Evolutionary conservation across 2,797 vertebrate genomes (phyloP).

Genomic region (Lepidocolaptes lacrymiger): DNA sequence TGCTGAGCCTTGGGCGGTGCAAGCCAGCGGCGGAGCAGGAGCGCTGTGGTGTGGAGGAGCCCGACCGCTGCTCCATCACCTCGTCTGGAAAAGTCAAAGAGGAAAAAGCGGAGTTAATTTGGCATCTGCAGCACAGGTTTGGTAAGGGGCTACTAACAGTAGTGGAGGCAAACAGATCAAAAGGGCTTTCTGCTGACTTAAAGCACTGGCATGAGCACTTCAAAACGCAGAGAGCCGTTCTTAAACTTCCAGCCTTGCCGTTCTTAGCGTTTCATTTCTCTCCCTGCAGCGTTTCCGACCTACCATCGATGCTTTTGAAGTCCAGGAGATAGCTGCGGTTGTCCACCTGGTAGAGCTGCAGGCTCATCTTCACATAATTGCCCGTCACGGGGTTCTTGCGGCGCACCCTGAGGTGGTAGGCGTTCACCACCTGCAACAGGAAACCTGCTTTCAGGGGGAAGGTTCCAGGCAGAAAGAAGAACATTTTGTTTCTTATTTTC

Average conservation of each 20-base stretch:
- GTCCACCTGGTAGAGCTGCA: constrained; percentile 98
- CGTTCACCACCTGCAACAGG: constrained; percentile 89
- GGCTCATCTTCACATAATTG: constrained; percentile 97
- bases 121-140: not conserved
- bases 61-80: constrained; percentile 89
- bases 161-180: not conserved
- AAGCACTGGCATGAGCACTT: not conserved
- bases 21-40: constrained; percentile 90
- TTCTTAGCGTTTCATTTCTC: not conserved
- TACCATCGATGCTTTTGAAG: constrained; percentile 98
- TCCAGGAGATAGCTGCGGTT: constrained; percentile 96
- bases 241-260: not conserved
- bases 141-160: not conserved
- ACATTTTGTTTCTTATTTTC: not conserved
- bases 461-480: not conserved
- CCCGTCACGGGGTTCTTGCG: constrained; percentile 95
- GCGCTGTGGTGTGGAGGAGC: constrained; percentile 93
- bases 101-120: not conserved
- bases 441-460: constrained; percentile 33
- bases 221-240: not conserved
- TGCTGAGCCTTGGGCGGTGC: constrained; percentile 89
- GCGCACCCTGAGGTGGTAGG: constrained; percentile 93
- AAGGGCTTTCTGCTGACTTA: fast-evolving
- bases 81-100: constrained; percentile 81
- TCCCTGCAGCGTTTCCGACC: not conserved